Evolutionary conservation across 1,140 invertebrate species (phyloP).

Genomic region (Sycophaga agraensis): DNA sequence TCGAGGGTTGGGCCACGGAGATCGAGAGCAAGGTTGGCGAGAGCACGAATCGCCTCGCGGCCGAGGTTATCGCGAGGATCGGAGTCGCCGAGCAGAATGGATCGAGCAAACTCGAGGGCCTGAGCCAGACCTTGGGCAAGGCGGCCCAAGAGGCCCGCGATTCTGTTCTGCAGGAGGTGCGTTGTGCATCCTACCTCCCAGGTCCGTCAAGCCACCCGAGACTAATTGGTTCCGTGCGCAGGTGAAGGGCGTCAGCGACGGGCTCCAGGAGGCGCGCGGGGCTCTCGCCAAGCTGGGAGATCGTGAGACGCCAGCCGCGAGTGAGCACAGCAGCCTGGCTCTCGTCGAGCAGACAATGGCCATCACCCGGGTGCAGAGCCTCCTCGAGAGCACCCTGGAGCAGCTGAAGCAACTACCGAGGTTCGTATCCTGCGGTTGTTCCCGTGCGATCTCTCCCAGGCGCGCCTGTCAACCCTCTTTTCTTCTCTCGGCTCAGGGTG

Average conservation of each 20-base stretch:
- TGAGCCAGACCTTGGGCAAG: not conserved
- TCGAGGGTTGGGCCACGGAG: conserved; percentile 60
- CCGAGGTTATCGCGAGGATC: not conserved
- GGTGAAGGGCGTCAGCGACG: not conserved
- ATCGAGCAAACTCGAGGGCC: not conserved
- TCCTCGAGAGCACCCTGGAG: conserved; percentile 42
- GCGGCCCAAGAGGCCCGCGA: not conserved
- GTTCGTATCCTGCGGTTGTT: too few species aligned
- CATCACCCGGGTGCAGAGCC: conserved; percentile 39
- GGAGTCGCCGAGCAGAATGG: not conserved
- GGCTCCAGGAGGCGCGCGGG: not conserved
- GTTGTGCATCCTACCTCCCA: too few species aligned
- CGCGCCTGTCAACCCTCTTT: too few species aligned
- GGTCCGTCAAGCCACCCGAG: too few species aligned
- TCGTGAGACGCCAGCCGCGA: too few species aligned
- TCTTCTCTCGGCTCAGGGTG: too few species aligned
- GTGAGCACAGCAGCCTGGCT: not conserved
- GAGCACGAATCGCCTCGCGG: conserved; percentile 5
- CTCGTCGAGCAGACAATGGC: conserved; percentile 38
- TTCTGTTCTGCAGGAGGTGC: not conserved
- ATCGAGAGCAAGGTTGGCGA: conserved; percentile 61
- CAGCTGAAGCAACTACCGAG: conserved; percentile 44
- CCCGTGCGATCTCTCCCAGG: too few species aligned
- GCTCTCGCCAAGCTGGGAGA: not conserved
- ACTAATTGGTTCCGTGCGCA: too few species aligned